These are phyloP conservation scores for Ascidia mentula DNA, from an alignment of 23 tunicate species.

Conservation along the genomic window DNA sequence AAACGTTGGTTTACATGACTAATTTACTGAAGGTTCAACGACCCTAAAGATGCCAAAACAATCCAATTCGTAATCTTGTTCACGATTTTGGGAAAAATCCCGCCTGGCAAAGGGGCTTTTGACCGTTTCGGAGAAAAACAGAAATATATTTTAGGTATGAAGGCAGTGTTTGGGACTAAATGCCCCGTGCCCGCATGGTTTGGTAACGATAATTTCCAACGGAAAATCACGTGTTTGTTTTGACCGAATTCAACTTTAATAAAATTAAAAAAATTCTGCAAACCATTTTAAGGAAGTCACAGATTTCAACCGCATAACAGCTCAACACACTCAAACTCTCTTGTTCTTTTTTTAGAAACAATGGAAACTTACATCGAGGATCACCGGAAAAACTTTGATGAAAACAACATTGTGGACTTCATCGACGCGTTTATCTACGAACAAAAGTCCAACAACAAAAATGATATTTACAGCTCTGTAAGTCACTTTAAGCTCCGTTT, in stretches of 20 bases:
- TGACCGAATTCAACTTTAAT: too few relatives aligned
- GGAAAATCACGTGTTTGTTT: too few relatives aligned
- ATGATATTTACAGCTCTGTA: background rate
- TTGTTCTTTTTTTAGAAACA: background rate
- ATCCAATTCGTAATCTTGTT: background rate
- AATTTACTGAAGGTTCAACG: too few relatives aligned
- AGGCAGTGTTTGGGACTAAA: too few relatives aligned
- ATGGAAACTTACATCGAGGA: constrained; percentile 1
- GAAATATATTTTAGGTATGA: background rate
- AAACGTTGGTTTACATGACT: too few relatives aligned
- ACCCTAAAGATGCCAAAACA: too few relatives aligned
- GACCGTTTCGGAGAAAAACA: background rate
- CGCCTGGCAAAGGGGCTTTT: background rate
- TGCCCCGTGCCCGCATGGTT: too few relatives aligned
- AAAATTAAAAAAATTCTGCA: too few relatives aligned
- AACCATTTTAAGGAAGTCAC: too few relatives aligned
- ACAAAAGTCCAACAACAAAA: background rate
- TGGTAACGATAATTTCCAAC: too few relatives aligned
- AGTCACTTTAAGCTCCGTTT: background rate
- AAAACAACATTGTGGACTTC: constrained; percentile 6
- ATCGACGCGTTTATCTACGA: constrained; percentile 31
- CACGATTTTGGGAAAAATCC: background rate
- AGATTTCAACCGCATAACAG: too few relatives aligned
- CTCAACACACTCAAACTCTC: background rate
- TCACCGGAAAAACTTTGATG: constrained; percentile 12